Base-by-base conservation (phyloP, 1,140 invertebrate species). In the Ostrea edulis region DNA sequence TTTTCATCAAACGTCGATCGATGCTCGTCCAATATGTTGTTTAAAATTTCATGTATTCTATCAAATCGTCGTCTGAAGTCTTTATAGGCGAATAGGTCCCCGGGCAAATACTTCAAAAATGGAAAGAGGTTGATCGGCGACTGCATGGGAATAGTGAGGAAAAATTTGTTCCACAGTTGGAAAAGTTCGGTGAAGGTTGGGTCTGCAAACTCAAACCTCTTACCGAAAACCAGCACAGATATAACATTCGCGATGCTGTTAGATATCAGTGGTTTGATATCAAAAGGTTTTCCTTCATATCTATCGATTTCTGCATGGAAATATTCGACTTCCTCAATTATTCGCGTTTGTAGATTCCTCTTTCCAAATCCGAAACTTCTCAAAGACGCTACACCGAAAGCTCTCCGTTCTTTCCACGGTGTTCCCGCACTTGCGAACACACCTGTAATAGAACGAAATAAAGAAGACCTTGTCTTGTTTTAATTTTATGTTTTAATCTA, bases 291-390 rank as follows among this genome's bases (percentile, higher is more conserved):
- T 81, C 35, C 71, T 81, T 44, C 14, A 14, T 8, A 35, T 20
- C 35, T 81, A 25, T 81, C 71, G 8, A 81, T 25, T 14, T 81
- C 35, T n/a, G 22, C n/a, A 20, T n/a, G n/a, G 71, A 81, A 25
- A 35, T 35, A 25, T n/a, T 81, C 71, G 14, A 81, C 25, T 25
- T 81, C 71, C 8, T 96, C 95, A 86, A 96, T 95, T 8, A 98
- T 97, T 82, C 96, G 95, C 5, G 96, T 95, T 90, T 97, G 96
- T 97, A 98, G 97, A 65, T 95, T 93, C 0, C 94, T 95, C 91
- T 97, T 96, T 0, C 97, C 97, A 87, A 97, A 97, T 17, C 97
- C 97, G 12, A 97, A 95, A 25, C 96, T 95, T 35, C 96, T 95
- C 87, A 98, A 95, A 87, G 97, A 96, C 86, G 96, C 96, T 83